Evolutionary conservation across 2,113 vertebrate species (phyloP).

Genomic region (Nothocercus julius): DNA sequence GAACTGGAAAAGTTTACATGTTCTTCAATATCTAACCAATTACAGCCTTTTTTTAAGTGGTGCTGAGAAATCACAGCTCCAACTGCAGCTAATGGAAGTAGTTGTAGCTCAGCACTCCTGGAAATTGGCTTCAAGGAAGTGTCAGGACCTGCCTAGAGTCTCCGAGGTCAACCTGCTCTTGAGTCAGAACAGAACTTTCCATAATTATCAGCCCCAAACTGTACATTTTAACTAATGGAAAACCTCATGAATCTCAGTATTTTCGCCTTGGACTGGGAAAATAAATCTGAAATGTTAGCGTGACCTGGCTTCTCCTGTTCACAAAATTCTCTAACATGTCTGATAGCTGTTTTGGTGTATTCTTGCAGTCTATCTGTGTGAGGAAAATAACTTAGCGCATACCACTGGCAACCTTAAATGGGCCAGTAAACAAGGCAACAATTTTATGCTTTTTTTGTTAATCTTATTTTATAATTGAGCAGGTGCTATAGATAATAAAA

Average conservation of each 20-base stretch:
- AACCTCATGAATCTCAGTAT: neutral
- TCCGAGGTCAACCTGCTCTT: neutral
- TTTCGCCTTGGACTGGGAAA: neutral
- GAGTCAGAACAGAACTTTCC: neutral
- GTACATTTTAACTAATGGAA: constrained; percentile 20
- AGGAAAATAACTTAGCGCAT: constrained; percentile 3
- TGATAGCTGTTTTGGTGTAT: neutral
- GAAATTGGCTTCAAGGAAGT: neutral
- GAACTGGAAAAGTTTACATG: neutral
- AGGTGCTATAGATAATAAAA: neutral
- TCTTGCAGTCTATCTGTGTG: neutral
- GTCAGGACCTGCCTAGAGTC: neutral
- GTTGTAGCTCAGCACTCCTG: neutral
- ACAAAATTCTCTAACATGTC: neutral
- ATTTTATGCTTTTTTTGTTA: neutral
- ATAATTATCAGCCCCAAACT: neutral
- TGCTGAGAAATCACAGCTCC: neutral
- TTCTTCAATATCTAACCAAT: neutral
- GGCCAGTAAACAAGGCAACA: neutral
- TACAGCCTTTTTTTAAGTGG: neutral
- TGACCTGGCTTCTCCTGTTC: neutral
- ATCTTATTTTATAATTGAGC: constrained; percentile 12
- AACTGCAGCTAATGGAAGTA: neutral
- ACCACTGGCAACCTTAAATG: neutral
- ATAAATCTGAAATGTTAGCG: neutral